Evolutionary conservation across 2,113 vertebrate genomes (phyloP), one percentile per base, ranked within the genome.

Genomic region (Caloenas nicobarica): DNA sequence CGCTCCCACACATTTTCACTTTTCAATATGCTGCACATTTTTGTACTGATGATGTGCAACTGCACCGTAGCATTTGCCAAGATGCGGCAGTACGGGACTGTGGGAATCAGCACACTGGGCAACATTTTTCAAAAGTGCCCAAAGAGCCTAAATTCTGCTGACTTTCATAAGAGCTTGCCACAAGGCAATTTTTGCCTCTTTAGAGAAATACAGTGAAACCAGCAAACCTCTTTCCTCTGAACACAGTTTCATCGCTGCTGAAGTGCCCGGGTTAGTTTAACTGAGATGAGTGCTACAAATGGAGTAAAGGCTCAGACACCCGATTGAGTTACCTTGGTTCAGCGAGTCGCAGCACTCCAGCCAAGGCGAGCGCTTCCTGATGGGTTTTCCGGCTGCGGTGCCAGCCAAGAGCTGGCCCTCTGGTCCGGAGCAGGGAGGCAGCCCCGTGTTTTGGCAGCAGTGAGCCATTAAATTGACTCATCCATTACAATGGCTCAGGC

Each of bases 111-210:
- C 58, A 24, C 0, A 5, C 42, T 0, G 7, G 71, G 71, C 71
- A 87, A 38, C 9, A 7, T 14, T 89, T 80, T 66, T 70, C 54
- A 61, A 5, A 79, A 83, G 54, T 58, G 62, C 56, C 85, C 74
- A 38, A 77, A 87, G 78, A 72, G 36, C 83, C 65, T 28, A 24
- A 90, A 64, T 90, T 93, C 64, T 82, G 72, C 93, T 95, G 91
- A 78, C 85, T 78, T 94, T 62, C 68, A 11, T 5, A 68, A 89
- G 76, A 85, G 31, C 54, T 93, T 82, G 85, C 79, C 81, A 70
- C 62, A 58, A 62, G 62, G 48, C 64, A 93, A 31, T 65, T 86
- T 92, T 44, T 85, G 53, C 40, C 16, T 87, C 74, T 72, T 92
- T 26, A 61, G 70, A 91, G 86, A 88, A 92, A 78, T 25, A 26